These are phyloP conservation scores for Lasioglossum vierecki DNA, from an alignment of 2,888 invertebrate species.

Conservation along the genomic window DNA sequence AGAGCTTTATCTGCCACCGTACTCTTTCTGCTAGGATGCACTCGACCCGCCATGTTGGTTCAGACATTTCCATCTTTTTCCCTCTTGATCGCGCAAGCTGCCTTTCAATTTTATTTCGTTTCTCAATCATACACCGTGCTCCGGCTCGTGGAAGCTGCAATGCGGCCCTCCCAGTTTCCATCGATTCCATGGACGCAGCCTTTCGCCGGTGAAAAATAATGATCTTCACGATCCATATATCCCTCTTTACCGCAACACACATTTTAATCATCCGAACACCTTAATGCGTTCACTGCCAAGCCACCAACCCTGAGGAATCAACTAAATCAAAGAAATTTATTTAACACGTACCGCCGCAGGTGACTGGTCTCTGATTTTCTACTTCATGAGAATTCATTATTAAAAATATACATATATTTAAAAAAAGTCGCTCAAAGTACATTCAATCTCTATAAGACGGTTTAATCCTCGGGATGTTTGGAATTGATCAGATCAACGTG, in stretches of 20 bases:
- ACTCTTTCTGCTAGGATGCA: constrained; percentile 62
- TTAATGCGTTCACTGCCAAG: not conserved
- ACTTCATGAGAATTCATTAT: not conserved
- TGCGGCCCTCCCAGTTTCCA: constrained; percentile 47
- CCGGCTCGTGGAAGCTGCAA: constrained; percentile 58
- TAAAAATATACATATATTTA: not conserved
- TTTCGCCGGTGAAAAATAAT: constrained; percentile 32
- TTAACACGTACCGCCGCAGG: not conserved
- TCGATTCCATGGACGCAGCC: constrained; percentile 39
- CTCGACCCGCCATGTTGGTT: constrained; percentile 60
- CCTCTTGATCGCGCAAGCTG: constrained; percentile 29
- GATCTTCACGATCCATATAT: not conserved
- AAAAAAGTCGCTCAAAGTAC: not conserved
- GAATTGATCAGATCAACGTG: not conserved
- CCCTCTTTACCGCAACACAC: not conserved
- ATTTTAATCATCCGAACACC: not conserved
- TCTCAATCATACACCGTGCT: constrained; percentile 57
- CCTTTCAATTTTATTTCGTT: constrained; percentile 70
- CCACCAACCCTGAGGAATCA: not conserved
- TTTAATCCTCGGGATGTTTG: not conserved
- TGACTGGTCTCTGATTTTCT: not conserved
- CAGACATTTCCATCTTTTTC: constrained; percentile 67
- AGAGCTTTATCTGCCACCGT: constrained; percentile 32
- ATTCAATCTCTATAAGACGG: no score
- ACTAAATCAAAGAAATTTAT: not conserved